Conservation (phyloP, 2,113 vertebrate genomes). For the Psophia crepitans region DNA sequence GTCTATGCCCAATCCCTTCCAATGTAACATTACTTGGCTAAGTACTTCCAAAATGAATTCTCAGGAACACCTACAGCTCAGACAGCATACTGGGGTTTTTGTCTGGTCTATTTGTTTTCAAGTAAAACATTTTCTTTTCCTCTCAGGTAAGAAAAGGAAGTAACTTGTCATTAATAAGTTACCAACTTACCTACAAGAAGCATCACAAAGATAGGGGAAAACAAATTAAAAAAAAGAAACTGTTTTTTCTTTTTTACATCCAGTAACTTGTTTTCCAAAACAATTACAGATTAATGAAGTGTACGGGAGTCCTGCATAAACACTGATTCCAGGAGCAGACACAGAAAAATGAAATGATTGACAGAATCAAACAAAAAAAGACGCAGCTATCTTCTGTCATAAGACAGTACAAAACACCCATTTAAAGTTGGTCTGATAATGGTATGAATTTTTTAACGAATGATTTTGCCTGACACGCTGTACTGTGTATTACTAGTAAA, state of each 20-base stretch:
- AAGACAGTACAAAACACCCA: background rate
- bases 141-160: background rate
- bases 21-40: background rate
- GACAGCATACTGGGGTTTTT: background rate
- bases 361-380: background rate
- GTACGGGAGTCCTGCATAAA: background rate
- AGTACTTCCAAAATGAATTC: background rate
- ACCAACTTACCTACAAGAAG: background rate
- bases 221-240: fast-evolving
- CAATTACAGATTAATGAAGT: background rate
- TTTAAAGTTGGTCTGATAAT: background rate
- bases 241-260: background rate
- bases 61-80: background rate
- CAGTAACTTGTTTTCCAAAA: background rate
- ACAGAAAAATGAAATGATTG: background rate
- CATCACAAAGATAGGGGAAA: background rate
- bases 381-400: background rate
- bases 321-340: background rate
- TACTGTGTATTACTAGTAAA: background rate
- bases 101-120: background rate
- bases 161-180: background rate
- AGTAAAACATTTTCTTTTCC: background rate
- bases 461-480: background rate
- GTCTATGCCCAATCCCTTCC: background rate
- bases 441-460: background rate